Evolutionary conservation across 2,113 vertebrate genomes (phyloP).

Genomic region (Tringa solitaria): DNA sequence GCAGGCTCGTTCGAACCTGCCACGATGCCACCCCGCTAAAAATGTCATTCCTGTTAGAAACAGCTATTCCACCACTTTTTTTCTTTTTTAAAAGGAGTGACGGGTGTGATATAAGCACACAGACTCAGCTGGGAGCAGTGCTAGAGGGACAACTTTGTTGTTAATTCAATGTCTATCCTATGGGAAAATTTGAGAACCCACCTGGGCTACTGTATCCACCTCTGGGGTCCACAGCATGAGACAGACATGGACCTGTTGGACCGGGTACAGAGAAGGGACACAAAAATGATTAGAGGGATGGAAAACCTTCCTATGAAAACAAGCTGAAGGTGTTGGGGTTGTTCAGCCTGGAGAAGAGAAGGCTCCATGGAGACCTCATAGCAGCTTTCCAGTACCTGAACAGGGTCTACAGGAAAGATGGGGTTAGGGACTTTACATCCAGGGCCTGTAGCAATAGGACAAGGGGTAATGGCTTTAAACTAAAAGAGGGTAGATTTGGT

Average conservation of each 20-base stretch:
- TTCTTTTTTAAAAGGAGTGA: not conserved
- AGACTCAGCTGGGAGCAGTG: not conserved
- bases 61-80: not conserved
- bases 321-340: not conserved
- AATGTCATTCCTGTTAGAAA: not conserved
- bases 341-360: not conserved
- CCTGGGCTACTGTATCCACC: not conserved
- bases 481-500: not conserved
- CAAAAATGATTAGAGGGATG: not conserved
- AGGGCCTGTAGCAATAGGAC: not conserved
- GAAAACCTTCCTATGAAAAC: not conserved
- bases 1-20: fast-evolving
- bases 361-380: not conserved
- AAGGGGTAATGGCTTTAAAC: not conserved
- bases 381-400: not conserved
- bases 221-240: not conserved
- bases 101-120: not conserved
- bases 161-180: not conserved
- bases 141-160: not conserved
- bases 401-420: not conserved
- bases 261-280: not conserved
- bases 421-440: not conserved
- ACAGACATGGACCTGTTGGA: fast-evolving
- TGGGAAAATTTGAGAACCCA: not conserved
- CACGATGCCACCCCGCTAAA: fast-evolving